Conservation (phyloP, 2,113 vertebrate genomes). For the Glaucomys volans region DNA sequence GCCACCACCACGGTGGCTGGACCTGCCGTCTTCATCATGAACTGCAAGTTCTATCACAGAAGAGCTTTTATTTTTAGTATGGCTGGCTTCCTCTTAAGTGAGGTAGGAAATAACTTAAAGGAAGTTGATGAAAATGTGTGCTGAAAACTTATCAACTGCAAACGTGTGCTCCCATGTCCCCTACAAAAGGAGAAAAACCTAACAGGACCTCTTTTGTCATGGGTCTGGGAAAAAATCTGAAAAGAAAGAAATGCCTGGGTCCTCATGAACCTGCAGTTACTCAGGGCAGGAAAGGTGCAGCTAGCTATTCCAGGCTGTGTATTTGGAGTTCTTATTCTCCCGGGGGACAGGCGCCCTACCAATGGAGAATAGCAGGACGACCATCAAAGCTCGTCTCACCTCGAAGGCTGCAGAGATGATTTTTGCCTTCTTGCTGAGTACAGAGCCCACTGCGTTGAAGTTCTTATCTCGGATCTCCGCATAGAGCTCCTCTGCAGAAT, state of each 20-base stretch:
- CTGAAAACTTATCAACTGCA: neutral
- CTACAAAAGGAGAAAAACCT: neutral
- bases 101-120: neutral
- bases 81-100: neutral
- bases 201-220: neutral
- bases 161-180: neutral
- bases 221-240: neutral
- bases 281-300: neutral
- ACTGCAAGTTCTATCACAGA: neutral
- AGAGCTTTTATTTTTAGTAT: neutral
- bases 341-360: accelerated
- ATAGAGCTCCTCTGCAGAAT: conserved; percentile 97
- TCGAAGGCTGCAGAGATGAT: conserved; percentile 99
- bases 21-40: neutral
- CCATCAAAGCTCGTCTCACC: conserved; percentile 83
- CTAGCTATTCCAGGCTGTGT: neutral
- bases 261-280: neutral
- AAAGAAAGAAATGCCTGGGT: neutral
- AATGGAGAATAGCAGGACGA: neutral
- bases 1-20: neutral
- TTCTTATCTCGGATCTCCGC: conserved; percentile 99
- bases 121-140: neutral
- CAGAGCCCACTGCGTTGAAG: conserved; percentile 97
- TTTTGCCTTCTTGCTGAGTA: conserved; percentile 99
- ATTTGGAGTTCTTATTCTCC: neutral